phyloP scores from a whole-genome alignment of 2,888 invertebrate genomes.

The Eupsilia transversa region DNA sequence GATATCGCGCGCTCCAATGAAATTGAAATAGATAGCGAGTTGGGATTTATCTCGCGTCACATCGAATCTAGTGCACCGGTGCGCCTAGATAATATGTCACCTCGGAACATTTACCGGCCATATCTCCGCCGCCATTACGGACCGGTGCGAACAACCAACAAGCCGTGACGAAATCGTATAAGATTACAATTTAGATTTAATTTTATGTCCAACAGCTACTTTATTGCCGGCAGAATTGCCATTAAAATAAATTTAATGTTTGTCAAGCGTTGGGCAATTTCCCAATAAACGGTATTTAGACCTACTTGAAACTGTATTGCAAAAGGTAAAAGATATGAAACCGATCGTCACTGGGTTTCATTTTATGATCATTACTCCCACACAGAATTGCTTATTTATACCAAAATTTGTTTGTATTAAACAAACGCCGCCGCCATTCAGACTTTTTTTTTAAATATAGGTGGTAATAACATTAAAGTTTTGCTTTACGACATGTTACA shows the following conservation, averaged over 20 bases:
- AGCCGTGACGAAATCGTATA: conserved; percentile 70
- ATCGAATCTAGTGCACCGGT: conserved; percentile 86
- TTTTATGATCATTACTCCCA: conserved; percentile 63
- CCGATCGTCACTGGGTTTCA: conserved; percentile 41
- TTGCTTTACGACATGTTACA: conserved; percentile 60
- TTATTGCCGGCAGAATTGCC: conserved; percentile 54
- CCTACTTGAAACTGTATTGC: conserved; percentile 48
- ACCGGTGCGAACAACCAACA: conserved; percentile 69
- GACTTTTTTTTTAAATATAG: conserved; percentile 68
- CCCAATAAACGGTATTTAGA: conserved; percentile 64
- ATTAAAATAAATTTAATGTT: conserved; percentile 68
- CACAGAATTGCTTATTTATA: conserved; percentile 65
- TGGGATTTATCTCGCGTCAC: conserved; percentile 84
- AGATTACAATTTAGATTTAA: conserved; percentile 70
- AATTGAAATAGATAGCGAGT: conserved; percentile 88
- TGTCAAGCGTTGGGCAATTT: conserved; percentile 60
- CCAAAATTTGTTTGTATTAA: conserved; percentile 65
- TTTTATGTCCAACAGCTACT: conserved; percentile 65
- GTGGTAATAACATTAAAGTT: conserved; percentile 68
- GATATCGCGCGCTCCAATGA: conserved; percentile 86
- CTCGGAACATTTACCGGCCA: conserved; percentile 77
- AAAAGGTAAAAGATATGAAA: conserved; percentile 43
- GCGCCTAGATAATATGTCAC: conserved; percentile 83
- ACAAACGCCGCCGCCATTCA: conserved; percentile 62
- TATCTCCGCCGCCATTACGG: conserved; percentile 69